Evolutionary conservation across 2,797 vertebrate species (phyloP).

Genomic region (Florisuga fusca): DNA sequence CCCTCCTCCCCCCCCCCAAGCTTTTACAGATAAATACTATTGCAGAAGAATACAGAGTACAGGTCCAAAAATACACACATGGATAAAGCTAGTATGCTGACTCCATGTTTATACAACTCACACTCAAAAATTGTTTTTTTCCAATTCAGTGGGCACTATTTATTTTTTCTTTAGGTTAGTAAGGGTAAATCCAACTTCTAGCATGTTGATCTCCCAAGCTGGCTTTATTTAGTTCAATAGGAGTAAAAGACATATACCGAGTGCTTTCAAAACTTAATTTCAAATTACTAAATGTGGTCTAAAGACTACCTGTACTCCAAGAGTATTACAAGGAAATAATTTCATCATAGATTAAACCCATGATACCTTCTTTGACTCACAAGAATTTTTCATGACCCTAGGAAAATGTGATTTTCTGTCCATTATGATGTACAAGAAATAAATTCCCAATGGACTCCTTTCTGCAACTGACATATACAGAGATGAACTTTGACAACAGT

Average conservation of each 20-base stretch:
- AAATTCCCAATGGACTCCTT: background rate
- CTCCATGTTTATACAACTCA: background rate
- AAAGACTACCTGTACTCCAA: background rate
- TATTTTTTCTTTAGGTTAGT: background rate
- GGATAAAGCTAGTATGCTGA: background rate
- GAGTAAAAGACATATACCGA: background rate
- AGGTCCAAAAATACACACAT: background rate
- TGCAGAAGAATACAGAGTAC: background rate
- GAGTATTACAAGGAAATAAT: background rate
- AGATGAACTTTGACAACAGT: background rate
- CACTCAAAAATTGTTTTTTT: rapidly evolving
- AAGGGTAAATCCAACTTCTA: background rate
- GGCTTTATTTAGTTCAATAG: background rate
- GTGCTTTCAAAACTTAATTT: background rate
- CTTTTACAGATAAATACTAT: background rate
- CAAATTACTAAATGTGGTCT: background rate
- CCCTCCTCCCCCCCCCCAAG: too few species aligned
- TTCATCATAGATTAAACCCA: background rate
- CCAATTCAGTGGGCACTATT: background rate
- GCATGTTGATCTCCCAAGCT: background rate
- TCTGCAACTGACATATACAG: background rate
- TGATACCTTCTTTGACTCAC: background rate
- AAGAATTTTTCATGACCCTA: background rate
- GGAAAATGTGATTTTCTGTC: background rate
- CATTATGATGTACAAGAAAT: background rate